phyloP scores from a whole-genome alignment of 1,140 invertebrate genomes.

The Scaptodrosophila lebanonensis region DNA sequence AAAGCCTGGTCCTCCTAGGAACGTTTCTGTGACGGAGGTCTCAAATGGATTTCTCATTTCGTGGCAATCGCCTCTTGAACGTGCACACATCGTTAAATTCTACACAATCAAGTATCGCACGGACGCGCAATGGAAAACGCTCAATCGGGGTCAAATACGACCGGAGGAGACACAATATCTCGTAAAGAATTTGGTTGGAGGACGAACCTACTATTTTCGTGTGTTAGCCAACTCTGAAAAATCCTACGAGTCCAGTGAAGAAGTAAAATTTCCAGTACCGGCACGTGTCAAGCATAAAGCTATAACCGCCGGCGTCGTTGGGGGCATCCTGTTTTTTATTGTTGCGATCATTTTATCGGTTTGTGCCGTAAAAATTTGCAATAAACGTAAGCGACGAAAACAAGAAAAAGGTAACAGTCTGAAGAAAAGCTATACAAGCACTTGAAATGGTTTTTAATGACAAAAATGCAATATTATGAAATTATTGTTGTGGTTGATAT shows the following conservation, averaged over 20 bases:
- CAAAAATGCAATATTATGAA: no score
- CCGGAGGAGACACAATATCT: slow-evolving; percentile 92
- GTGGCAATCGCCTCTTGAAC: slow-evolving; percentile 90
- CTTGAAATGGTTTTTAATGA: slow-evolving; percentile 73
- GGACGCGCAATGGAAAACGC: slow-evolving; percentile 90
- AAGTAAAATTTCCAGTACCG: slow-evolving; percentile 91
- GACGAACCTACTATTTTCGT: slow-evolving; percentile 92
- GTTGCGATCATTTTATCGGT: slow-evolving; percentile 96
- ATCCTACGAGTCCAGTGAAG: slow-evolving; percentile 89
- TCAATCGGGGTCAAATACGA: slow-evolving; percentile 91
- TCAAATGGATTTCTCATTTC: slow-evolving; percentile 91
- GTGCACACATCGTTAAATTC: slow-evolving; percentile 88
- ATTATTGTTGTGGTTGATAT: no score
- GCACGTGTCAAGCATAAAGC: slow-evolving; percentile 93
- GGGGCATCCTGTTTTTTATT: slow-evolving; percentile 96
- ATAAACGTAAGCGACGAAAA: slow-evolving; percentile 96
- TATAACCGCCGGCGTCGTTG: slow-evolving; percentile 94
- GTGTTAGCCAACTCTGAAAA: slow-evolving; percentile 90
- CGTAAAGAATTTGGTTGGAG: slow-evolving; percentile 93
- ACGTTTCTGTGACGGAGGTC: slow-evolving; percentile 91
- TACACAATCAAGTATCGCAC: slow-evolving; percentile 95
- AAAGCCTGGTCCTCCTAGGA: slow-evolving; percentile 90
- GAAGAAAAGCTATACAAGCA: slow-evolving; percentile 60
- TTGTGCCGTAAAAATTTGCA: slow-evolving; percentile 97
- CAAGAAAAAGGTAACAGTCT: slow-evolving; percentile 93